phyloP scores from a whole-genome alignment of 2,888 invertebrate genomes.

The Pterobdella sp. region DNA sequence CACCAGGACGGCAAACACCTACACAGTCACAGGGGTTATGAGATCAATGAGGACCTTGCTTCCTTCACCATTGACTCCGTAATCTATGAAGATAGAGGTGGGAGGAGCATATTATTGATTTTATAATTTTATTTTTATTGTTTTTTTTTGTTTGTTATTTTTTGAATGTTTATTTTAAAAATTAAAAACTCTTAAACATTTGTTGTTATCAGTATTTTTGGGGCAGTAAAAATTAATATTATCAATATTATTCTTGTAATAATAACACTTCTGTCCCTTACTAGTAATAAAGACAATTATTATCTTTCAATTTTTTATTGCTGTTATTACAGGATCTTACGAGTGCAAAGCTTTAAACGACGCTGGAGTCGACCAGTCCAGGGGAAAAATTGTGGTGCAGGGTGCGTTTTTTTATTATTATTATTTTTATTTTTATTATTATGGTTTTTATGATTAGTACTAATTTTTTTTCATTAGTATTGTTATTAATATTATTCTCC shows the following conservation, averaged over 20 bases:
- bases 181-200: too few species aligned
- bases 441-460: not conserved
- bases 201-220: too few species aligned
- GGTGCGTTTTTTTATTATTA: constrained; percentile 30
- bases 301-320: too few species aligned
- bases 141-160: too few species aligned
- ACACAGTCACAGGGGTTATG: not conserved
- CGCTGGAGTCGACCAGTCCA: constrained; percentile 30
- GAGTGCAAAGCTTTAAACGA: constrained; percentile 36
- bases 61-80: constrained; percentile 1
- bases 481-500: not conserved
- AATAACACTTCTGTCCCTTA: too few species aligned
- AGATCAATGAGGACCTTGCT: constrained; percentile 4
- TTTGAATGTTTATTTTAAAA: too few species aligned
- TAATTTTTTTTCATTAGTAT: not conserved
- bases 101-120: too few species aligned
- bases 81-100: too few species aligned
- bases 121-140: too few species aligned
- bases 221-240: too few species aligned
- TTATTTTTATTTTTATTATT: not conserved
- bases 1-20: constrained; percentile 6
- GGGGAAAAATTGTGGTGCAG: constrained; percentile 33
- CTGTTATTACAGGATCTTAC: constrained; percentile 36
- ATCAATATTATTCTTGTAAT: too few species aligned
- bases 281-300: too few species aligned